Percentiles rank a stretch among this genome's conserved stretches.
phyloP scores from a whole-genome alignment of 1,140 invertebrate genomes.

The Drosophila suzukii region DNA sequence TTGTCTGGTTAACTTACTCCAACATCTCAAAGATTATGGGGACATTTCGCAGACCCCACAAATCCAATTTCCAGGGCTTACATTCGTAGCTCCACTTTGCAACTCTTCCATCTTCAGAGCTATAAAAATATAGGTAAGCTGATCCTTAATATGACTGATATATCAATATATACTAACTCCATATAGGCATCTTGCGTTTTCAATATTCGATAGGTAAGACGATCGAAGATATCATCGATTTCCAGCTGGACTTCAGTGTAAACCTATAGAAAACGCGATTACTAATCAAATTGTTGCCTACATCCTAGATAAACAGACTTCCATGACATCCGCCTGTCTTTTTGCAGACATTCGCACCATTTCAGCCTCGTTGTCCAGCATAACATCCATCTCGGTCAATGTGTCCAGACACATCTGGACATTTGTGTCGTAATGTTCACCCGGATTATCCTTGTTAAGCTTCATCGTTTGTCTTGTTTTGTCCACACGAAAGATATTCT shows the following conservation, averaged over 20 bases:
- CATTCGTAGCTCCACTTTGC: constrained; percentile 50
- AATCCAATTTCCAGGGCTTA: constrained; percentile 51
- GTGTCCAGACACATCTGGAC: constrained; percentile 42
- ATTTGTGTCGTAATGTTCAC: constrained; percentile 34
- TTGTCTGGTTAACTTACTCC: constrained; percentile 44
- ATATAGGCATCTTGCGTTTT: constrained; percentile 65
- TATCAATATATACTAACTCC: constrained; percentile 42
- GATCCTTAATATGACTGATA: background rate
- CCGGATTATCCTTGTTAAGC: constrained; percentile 30
- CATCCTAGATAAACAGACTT: constrained; percentile 14
- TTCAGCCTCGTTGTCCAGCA: constrained; percentile 60
- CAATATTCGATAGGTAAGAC: constrained; percentile 67
- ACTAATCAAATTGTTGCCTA: background rate
- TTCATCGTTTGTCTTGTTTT: constrained; percentile 16
- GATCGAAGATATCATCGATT: constrained; percentile 56
- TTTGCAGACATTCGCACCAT: constrained; percentile 21
- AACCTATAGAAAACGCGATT: constrained; percentile 8
- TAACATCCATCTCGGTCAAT: constrained; percentile 44
- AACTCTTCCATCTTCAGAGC: constrained; percentile 42
- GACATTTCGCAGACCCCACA: constrained; percentile 72
- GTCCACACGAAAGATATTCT: constrained; percentile 57
- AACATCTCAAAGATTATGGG: constrained; percentile 59
- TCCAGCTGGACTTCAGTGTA: constrained; percentile 45
- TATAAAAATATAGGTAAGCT: background rate
- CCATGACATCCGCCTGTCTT: constrained; percentile 40